Conservation (phyloP, 2,797 vertebrate genomes). For the Hippocampus kuda region DNA sequence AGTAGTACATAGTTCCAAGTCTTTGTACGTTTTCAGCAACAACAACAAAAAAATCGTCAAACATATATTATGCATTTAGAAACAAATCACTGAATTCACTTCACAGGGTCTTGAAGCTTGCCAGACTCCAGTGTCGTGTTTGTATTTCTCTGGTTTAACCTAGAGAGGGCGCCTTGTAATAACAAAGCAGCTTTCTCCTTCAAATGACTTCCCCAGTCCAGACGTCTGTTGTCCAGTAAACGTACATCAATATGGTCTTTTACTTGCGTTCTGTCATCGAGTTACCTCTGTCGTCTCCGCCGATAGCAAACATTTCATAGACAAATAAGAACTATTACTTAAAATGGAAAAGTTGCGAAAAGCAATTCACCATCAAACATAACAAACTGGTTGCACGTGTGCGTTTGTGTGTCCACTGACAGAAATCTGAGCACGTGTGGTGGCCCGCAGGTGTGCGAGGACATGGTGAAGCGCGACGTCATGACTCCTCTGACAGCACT, state of each 20-base stretch:
- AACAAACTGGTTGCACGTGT: background rate
- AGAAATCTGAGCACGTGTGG: constrained; percentile 96
- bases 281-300: background rate
- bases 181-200: background rate
- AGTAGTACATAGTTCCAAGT: too few species aligned
- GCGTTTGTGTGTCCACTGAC: constrained; percentile 31
- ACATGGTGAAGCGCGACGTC: constrained; percentile 92
- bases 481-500: constrained; percentile 88
- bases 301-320: too few species aligned
- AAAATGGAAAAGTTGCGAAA: background rate
- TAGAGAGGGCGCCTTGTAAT: constrained; percentile 25
- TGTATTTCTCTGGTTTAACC: constrained; percentile 1
- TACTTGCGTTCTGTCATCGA: too few species aligned
- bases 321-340: too few species aligned
- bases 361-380: background rate
- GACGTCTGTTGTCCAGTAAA: background rate
- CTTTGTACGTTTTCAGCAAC: too few species aligned
- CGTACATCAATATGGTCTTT: too few species aligned
- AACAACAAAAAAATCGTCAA: too few species aligned
- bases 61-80: background rate
- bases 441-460: constrained; percentile 90
- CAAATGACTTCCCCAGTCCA: background rate
- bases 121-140: background rate
- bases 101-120: background rate
- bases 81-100: background rate